Conservation (phyloP, 2,888 invertebrate species). For the Zhuqinia jingwanae region DNA sequence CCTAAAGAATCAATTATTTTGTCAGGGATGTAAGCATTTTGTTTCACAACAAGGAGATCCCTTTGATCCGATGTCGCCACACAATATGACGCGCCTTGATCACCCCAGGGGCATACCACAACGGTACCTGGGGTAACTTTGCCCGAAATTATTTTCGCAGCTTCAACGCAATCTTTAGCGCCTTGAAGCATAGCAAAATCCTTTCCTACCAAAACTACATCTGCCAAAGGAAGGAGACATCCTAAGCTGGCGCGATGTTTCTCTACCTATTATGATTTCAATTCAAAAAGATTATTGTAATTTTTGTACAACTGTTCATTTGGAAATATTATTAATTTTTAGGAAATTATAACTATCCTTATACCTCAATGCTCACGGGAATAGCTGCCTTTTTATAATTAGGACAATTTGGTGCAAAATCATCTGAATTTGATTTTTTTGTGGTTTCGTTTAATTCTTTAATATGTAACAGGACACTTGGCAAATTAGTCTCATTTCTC, state of each 20-base stretch:
- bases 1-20: slow-evolving; percentile 84
- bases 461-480: slow-evolving; percentile 83
- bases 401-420: slow-evolving; percentile 46
- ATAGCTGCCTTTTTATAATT: slow-evolving; percentile 67
- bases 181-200: slow-evolving; percentile 84
- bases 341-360: too few species aligned
- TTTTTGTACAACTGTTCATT: not conserved
- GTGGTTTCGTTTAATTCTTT: slow-evolving; percentile 80
- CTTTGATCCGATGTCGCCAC: slow-evolving; percentile 80
- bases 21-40: slow-evolving; percentile 82
- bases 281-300: not conserved
- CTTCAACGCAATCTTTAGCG: slow-evolving; percentile 82
- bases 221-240: slow-evolving; percentile 82
- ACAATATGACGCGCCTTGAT: slow-evolving; percentile 82
- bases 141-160: slow-evolving; percentile 82
- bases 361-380: slow-evolving; percentile 76
- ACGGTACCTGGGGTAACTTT: slow-evolving; percentile 81
- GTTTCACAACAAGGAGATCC: slow-evolving; percentile 80
- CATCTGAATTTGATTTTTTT: too few species aligned
- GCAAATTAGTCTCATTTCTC: slow-evolving; percentile 83
- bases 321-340: too few species aligned
- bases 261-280: slow-evolving; percentile 82
- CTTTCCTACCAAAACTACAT: slow-evolving; percentile 86
- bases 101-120: slow-evolving; percentile 85
- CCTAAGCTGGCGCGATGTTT: slow-evolving; percentile 82